Evolutionary conservation across 2,888 invertebrate genomes (phyloP).

Genomic region (Chrysodeixis includens): DNA sequence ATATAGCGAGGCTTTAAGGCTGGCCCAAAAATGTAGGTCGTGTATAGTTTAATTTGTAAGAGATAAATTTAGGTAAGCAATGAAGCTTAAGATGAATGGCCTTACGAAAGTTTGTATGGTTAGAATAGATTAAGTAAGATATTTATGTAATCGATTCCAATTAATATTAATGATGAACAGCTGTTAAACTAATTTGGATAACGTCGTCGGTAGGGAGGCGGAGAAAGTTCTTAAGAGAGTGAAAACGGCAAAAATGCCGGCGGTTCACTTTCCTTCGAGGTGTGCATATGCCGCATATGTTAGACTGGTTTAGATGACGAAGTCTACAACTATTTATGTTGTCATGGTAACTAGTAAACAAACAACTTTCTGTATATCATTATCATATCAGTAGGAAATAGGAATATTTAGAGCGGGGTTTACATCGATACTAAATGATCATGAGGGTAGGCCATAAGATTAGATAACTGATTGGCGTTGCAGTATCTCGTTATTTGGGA

Average conservation of each 20-base stretch:
- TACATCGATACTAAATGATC: neutral
- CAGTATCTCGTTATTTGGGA: conserved; percentile 1
- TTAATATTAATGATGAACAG: conserved; percentile 48
- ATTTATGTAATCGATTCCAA: conserved; percentile 49
- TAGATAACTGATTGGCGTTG: neutral
- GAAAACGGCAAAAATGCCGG: conserved; percentile 80
- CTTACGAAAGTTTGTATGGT: conserved; percentile 46
- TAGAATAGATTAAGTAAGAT: conserved; percentile 33
- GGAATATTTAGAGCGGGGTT: neutral
- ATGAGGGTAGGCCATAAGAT: neutral
- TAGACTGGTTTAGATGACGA: conserved; percentile 72
- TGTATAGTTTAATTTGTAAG: conserved; percentile 42
- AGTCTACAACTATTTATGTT: conserved; percentile 54
- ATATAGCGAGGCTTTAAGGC: conserved; percentile 26
- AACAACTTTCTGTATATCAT: conserved; percentile 45
- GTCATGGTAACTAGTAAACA: conserved; percentile 47
- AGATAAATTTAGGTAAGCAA: conserved; percentile 45
- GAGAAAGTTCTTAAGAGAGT: conserved; percentile 78
- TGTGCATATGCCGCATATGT: conserved; percentile 68
- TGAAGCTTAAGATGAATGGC: conserved; percentile 34
- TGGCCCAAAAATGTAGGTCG: conserved; percentile 21
- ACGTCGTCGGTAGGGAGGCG: conserved; percentile 34
- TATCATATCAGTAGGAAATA: neutral
- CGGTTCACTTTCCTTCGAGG: conserved; percentile 77
- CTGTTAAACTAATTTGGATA: conserved; percentile 39